Base-by-base conservation (phyloP, 2,113 vertebrate genomes). In the Tachysurus vachellii region DNA sequence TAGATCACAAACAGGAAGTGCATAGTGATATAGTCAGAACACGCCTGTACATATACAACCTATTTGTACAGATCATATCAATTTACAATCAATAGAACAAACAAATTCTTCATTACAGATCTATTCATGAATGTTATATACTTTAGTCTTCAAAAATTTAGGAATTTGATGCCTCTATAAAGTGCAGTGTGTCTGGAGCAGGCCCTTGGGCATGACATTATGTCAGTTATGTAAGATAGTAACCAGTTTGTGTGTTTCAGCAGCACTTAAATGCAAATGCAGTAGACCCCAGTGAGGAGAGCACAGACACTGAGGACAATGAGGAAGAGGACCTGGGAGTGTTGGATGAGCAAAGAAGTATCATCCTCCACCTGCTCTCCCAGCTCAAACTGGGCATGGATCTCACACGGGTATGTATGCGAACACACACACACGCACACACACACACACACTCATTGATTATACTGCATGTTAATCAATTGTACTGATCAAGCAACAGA, bases 351-450 rank as follows among this genome's bases (percentile, higher is more conserved):
- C 97, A 98, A 66, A 95, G 95, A 0, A 97, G 96, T 73, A 83
- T 98, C 83, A 97, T 98, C 91, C 95, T 98, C 0, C 97, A 98
- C 91, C 96, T 98, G 86, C 96, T 98, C 83, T 98, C 97, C 17
- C 97, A 98, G 87, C 96, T 98, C 86, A 97, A 97, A 86, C 96
- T 97, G 61, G 97, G 97, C 88, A 98, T 98, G 97, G 97, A 98
- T 91, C 92, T 98, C 90, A 97, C 97, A 86, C 95, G 96, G 95
- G 97, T 97, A 92, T 6, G 56, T 23, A 59, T 36, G 36, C 36
- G 36, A 36, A 36, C 26, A 44, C 47, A 50, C 47, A 50, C 61
- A 88, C 76, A 77, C 76, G 57, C 80, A 83, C 26, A 47, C 61
- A 56, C 44, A 44, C 31, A 86, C 85, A 81, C 36, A 36, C 36